Evolutionary conservation across 2,113 vertebrate genomes (phyloP), one percentile per base, ranked within the genome.

Genomic region (Lates calcarifer): DNA sequence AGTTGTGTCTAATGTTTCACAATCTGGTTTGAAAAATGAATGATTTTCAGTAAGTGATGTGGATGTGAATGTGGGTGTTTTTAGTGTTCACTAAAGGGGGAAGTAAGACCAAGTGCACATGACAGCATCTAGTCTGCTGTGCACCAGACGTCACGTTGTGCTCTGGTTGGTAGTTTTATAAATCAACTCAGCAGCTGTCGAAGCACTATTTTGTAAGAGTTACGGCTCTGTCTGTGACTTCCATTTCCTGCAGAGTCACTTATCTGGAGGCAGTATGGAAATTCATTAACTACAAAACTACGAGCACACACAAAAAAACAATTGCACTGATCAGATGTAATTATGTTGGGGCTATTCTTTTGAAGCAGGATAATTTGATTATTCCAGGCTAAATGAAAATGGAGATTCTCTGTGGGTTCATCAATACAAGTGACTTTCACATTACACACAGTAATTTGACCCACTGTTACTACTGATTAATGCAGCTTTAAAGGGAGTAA

Each of bases 101-200:
- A 87, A 78, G 66, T 67, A 60, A 7, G 65, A 58, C 33, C 41
- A 11, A 35, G 61, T 37, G 14, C 53, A 75, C 37, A 35, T 62
- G 60, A 75, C 67, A 41, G 43, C 37, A 20, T 69, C 45, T 53
- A 9, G 1, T 82, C 79, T 72, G 45, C 73, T 72, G 6, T 60
- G 29, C 65, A 1, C 43, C 57, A 82, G 62, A 60, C 11, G 0
- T 80, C 81, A 64, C 20, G 0, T 62, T 75, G 57, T 35, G 51
- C 31, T 79, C 35, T 37, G 4, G 22, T 77, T 31, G 4, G 14
- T 65, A 9, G 24, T 35, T 81, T 75, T 33, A 69, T 17, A 73
- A 63, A 71, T 28, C 0, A 22, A 33, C 58, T 83, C 74, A 74
- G 63, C 66, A 87, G 76, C 53, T 62, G 65, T 82, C 67, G 20